Conservation (phyloP, 2,888 invertebrate genomes). For the Stenotaenia linearis region DNA sequence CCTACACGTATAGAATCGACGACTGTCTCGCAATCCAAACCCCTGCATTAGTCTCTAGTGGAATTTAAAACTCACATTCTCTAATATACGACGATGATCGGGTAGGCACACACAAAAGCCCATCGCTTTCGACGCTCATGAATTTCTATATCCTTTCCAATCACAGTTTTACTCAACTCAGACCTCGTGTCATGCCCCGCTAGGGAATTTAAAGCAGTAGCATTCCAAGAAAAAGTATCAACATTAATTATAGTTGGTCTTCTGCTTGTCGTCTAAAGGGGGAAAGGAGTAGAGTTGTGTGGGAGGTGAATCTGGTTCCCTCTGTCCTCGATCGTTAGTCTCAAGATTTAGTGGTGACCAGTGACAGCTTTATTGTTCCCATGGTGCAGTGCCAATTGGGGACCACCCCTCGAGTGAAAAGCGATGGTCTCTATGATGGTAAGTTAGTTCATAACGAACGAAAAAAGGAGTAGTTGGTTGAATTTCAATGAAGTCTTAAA, state of each 20-base stretch:
- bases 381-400: slow-evolving; percentile 5
- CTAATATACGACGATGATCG: slow-evolving; percentile 16
- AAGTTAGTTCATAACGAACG: neutral
- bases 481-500: neutral
- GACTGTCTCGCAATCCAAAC: neutral
- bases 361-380: slow-evolving; percentile 24
- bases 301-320: neutral
- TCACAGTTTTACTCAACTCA: slow-evolving; percentile 21
- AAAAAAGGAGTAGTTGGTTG: neutral
- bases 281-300: neutral
- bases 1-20: slow-evolving; percentile 3
- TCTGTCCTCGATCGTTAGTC: slow-evolving; percentile 23
- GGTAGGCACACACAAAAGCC: neutral
- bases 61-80: slow-evolving; percentile 18
- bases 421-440: neutral
- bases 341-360: slow-evolving; percentile 17
- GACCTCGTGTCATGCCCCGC: slow-evolving; percentile 17
- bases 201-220: slow-evolving; percentile 19
- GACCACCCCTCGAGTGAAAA: slow-evolving; percentile 12
- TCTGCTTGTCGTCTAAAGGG: slow-evolving; percentile 18
- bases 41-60: slow-evolving; percentile 22
- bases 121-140: neutral
- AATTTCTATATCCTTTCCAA: slow-evolving; percentile 12
- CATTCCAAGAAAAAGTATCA: slow-evolving; percentile 17
- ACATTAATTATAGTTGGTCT: slow-evolving; percentile 24